Conservation (phyloP, 2,888 invertebrate species). For the Liopterus haemorrhoidalis region DNA sequence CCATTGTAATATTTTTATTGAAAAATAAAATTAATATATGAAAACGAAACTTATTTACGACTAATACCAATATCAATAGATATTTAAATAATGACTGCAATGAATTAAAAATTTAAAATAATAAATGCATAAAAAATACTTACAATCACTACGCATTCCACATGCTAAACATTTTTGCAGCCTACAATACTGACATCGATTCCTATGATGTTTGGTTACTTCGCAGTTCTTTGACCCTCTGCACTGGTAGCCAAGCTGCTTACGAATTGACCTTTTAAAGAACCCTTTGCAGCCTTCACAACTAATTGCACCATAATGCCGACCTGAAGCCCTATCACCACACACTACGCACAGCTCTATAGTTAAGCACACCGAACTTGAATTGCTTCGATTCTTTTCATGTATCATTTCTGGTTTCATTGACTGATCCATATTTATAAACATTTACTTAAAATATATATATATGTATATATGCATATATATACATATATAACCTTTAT, state of each 20-base stretch:
- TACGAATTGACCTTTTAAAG: slow-evolving; percentile 95
- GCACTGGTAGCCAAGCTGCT: slow-evolving; percentile 95
- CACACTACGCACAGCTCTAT: slow-evolving; percentile 91
- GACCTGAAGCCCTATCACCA: slow-evolving; percentile 90
- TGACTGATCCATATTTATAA: slow-evolving; percentile 16
- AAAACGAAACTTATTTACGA: too few relatives aligned
- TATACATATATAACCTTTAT: too few relatives aligned
- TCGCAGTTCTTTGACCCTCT: slow-evolving; percentile 94
- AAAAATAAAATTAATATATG: too few relatives aligned
- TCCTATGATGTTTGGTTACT: slow-evolving; percentile 96
- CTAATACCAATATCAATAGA: too few relatives aligned
- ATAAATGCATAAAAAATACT: slow-evolving; percentile 43
- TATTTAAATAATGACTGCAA: not conserved
- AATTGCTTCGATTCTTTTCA: slow-evolving; percentile 41
- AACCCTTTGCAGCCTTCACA: slow-evolving; percentile 98
- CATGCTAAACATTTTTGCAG: slow-evolving; percentile 95
- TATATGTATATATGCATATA: too few relatives aligned
- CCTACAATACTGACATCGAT: slow-evolving; percentile 97
- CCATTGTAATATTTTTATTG: slow-evolving; percentile 2
- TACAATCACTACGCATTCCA: slow-evolving; percentile 99
- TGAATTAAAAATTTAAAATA: too few relatives aligned
- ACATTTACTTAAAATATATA: too few relatives aligned
- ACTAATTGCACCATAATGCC: slow-evolving; percentile 90
- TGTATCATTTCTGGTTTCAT: slow-evolving; percentile 42
- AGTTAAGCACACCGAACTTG: slow-evolving; percentile 53